Base-by-base conservation (phyloP, 2,113 vertebrate species). In the Synchiropus splendidus region DNA sequence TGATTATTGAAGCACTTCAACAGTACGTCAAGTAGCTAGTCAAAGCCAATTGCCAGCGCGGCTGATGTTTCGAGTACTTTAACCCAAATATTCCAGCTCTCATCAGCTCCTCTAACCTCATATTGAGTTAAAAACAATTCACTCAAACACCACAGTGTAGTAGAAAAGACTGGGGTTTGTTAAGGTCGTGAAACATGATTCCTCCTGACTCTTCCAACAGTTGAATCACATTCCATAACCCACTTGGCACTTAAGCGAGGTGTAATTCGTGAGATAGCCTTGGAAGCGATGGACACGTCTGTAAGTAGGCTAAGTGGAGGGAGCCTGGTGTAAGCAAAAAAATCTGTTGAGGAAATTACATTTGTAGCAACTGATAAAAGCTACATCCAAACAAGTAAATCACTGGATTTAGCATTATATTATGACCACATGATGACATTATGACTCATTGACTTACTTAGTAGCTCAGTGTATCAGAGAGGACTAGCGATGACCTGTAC, bases 61-160 rank as follows among this genome's bases (percentile, higher is more conserved):
- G 16, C 59, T 58, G 56, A 64, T 57, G 32, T 60, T 56, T 49
- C 54, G 60, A 77, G 61, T 69, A 55, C 42, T 18, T 37, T 17
- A 51, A 36, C 36, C 12, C 12, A 4, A n/a, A n/a, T n/a, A n/a
- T n/a, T n/a, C n/a, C 17, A 13, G 36, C 45, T 33, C 41, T 49
- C 32, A 44, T 51, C 53, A 37, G 33, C 46, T 38, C 18, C 12
- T 49, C 10, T 50, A 15, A 38, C 45, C 35, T 48, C 42, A 39
- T 49, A n/a, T n/a, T n/a, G n/a, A n/a, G n/a, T n/a, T n/a, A n/a
- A n/a, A n/a, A n/a, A n/a, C n/a, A n/a, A n/a, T n/a, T n/a, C n/a
- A n/a, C n/a, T n/a, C n/a, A n/a, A n/a, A n/a, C n/a, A n/a, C 37
- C 46, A 51, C 18, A 40, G 35, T 58, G 21, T 42, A 21, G 63